These are phyloP conservation scores for Dolomedes plantarius DNA, from an alignment of 2,888 invertebrate genomes.

Conservation along the genomic window DNA sequence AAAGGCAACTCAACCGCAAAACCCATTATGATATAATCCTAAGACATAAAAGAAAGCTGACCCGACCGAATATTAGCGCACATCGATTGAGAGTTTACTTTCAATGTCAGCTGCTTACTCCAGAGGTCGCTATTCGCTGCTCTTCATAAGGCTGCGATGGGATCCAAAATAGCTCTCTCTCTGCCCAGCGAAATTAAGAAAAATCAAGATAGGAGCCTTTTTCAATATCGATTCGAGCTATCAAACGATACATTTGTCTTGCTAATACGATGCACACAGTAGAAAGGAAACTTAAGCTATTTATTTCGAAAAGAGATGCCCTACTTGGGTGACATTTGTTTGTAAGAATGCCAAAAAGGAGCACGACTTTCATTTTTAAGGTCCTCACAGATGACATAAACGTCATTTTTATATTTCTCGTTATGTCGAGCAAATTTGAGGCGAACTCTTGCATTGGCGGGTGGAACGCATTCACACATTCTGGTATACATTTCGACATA, in stretches of 20 bases:
- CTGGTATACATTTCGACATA: too few relatives aligned
- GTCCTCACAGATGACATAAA: too few relatives aligned
- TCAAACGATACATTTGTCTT: slow-evolving; percentile 1
- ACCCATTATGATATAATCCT: too few relatives aligned
- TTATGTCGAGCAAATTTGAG: too few relatives aligned
- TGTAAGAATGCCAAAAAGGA: background rate
- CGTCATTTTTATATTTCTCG: too few relatives aligned
- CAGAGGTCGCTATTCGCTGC: background rate
- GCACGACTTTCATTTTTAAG: background rate
- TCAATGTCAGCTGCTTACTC: background rate
- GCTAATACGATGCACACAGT: background rate
- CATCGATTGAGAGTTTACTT: background rate
- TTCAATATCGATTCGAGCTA: background rate
- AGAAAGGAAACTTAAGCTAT: background rate
- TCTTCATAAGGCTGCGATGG: background rate
- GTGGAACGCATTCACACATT: too few relatives aligned
- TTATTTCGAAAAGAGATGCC: background rate
- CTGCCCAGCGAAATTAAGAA: background rate
- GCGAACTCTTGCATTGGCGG: too few relatives aligned
- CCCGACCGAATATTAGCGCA: background rate
- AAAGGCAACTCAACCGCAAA: too few relatives aligned
- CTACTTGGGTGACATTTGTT: background rate
- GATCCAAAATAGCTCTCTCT: background rate
- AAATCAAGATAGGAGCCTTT: background rate
- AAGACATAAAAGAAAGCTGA: background rate